A percentile compares a stretch with the other conserved stretches of the same genome.
Evolutionary conservation across 1,140 invertebrate species (phyloP).

Genomic region (Odontomachus brunneus): DNA sequence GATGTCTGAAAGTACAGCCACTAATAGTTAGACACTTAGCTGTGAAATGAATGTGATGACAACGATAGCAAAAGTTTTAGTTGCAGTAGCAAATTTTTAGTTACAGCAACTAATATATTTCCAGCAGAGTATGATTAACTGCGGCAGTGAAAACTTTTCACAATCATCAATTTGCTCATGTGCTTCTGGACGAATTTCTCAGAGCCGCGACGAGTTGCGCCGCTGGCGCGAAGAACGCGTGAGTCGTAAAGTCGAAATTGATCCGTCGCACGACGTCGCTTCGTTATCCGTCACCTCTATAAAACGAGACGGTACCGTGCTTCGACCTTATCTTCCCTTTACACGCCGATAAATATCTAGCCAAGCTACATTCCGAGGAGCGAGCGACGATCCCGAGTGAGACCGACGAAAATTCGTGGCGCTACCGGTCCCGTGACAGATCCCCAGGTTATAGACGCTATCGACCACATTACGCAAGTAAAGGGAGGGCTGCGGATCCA

Average conservation of each 20-base stretch:
- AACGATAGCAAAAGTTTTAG: too few species aligned
- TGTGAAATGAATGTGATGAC: too few species aligned
- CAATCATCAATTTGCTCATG: too few species aligned
- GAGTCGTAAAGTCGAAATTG: slow-evolving; percentile 32
- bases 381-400: background rate
- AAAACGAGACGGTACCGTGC: slow-evolving; percentile 19
- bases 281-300: slow-evolving; percentile 1
- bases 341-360: slow-evolving; percentile 22
- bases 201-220: background rate
- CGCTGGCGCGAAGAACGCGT: background rate
- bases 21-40: too few species aligned
- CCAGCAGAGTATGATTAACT: too few species aligned
- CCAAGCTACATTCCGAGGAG: background rate
- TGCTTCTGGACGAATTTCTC: too few species aligned
- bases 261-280: background rate
- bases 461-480: slow-evolving; percentile 10
- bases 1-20: too few species aligned
- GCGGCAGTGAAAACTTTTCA: too few species aligned
- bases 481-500: background rate
- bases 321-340: slow-evolving; percentile 39
- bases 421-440: background rate
- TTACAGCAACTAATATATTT: too few species aligned
- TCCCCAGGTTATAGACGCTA: background rate
- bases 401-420: slow-evolving; percentile 14
- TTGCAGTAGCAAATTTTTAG: too few species aligned